A percentile compares a stretch with the other conserved stretches of the same genome.
Evolutionary conservation across 92 coral and sea anemone genomes (phyloP).

Genomic region (Pocillopora grandis): DNA sequence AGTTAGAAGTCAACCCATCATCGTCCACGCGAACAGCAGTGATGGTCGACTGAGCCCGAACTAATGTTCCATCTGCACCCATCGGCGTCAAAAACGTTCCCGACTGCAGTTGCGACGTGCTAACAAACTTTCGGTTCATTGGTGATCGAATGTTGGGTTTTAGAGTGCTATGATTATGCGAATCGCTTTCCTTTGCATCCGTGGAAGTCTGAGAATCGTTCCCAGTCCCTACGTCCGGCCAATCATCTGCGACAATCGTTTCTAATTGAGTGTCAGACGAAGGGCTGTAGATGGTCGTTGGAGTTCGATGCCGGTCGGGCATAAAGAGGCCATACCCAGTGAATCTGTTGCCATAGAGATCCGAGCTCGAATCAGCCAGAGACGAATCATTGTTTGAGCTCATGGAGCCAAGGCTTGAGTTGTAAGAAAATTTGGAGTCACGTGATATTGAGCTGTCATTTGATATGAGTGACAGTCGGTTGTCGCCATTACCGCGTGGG

Average conservation of each 20-base stretch:
- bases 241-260: constrained; percentile 49
- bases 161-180: constrained; percentile 21
- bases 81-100: constrained; percentile 33
- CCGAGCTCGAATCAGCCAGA: constrained; percentile 83
- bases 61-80: constrained; percentile 30
- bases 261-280: constrained; percentile 68
- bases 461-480: constrained; percentile 80
- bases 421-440: constrained; percentile 72
- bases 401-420: constrained; percentile 88
- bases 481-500: constrained; percentile 55
- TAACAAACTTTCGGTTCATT: constrained; percentile 55
- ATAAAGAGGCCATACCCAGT: constrained; percentile 29
- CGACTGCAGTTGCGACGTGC: constrained; percentile 55
- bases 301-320: constrained; percentile 64
- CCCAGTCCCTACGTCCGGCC: constrained; percentile 60
- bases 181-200: constrained; percentile 59
- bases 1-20: constrained; percentile 53
- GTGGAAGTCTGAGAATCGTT: constrained; percentile 32
- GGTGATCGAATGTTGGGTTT: constrained; percentile 31
- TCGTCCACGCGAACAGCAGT: constrained; percentile 82
- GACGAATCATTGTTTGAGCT: constrained; percentile 81
- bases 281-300: constrained; percentile 67
- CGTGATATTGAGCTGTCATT: constrained; percentile 87
- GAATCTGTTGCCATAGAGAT: constrained; percentile 64
- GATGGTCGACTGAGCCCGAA: constrained; percentile 84